Conservation (phyloP, 2,888 invertebrate genomes). For the Pristionchus arcanus region DNA sequence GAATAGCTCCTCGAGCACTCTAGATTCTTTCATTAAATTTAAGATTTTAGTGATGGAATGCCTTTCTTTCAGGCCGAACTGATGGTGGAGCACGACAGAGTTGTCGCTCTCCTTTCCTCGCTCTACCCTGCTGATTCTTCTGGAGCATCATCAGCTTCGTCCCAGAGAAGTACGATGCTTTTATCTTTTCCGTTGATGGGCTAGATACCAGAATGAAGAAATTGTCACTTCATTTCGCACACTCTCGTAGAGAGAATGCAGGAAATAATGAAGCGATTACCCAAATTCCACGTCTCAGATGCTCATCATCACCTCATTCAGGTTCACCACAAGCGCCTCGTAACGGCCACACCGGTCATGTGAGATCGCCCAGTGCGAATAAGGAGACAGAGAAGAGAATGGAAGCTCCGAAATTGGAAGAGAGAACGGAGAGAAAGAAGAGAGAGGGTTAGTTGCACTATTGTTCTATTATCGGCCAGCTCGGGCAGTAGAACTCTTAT, state of each 20-base stretch:
- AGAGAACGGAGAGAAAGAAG: conserved; percentile 34
- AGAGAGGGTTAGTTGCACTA: neutral
- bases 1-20: too few species aligned
- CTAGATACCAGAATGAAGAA: too few species aligned
- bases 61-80: conserved; percentile 46
- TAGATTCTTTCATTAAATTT: too few species aligned
- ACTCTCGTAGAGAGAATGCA: too few species aligned
- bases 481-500: too few species aligned
- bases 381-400: neutral
- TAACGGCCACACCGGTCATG: neutral
- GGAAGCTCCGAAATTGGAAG: neutral
- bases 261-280: too few species aligned
- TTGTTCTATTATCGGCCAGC: too few species aligned
- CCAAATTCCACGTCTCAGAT: neutral
- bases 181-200: too few species aligned
- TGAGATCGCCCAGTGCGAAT: neutral
- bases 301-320: neutral
- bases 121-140: conserved; percentile 47
- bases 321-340: neutral
- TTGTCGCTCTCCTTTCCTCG: conserved; percentile 30
- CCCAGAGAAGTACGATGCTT: neutral
- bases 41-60: too few species aligned
- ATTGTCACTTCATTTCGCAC: too few species aligned
- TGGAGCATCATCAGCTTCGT: neutral
- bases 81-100: conserved; percentile 54